Evolutionary conservation across 1,140 invertebrate genomes (phyloP).

Genomic region (Drosophila parabipectinata): DNA sequence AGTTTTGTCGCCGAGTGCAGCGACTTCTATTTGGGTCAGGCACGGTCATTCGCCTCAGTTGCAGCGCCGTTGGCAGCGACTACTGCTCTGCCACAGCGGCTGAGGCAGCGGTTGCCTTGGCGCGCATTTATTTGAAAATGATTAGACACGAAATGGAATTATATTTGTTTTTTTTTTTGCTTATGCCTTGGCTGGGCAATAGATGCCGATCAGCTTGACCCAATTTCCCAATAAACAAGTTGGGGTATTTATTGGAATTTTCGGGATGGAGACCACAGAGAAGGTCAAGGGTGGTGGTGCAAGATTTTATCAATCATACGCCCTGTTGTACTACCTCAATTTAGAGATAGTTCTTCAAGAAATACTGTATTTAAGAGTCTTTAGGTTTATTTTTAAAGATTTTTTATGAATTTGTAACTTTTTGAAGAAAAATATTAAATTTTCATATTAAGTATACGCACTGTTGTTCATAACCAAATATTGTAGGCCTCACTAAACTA

Average conservation of each 20-base stretch:
- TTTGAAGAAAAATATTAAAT: not conserved
- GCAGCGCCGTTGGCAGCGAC: conserved; percentile 7
- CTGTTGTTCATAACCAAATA: too few relatives aligned
- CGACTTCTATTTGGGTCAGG: conserved; percentile 85
- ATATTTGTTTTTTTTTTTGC: conserved; percentile 10
- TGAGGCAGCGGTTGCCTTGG: conserved; percentile 62
- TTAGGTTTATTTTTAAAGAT: not conserved
- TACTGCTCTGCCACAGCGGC: not conserved
- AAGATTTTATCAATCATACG: not conserved
- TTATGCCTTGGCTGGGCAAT: conserved; percentile 13
- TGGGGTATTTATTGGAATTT: not conserved
- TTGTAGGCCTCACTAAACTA: too few relatives aligned
- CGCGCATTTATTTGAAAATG: conserved; percentile 74
- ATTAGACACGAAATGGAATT: conserved; percentile 60
- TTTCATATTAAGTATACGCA: too few relatives aligned
- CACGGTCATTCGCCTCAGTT: conserved; percentile 84
- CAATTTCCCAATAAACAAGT: conserved; percentile 18
- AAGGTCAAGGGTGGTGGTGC: conserved; percentile 21
- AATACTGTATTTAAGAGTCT: too few relatives aligned
- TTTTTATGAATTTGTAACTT: too few relatives aligned
- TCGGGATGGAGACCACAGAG: too few relatives aligned
- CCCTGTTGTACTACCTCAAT: not conserved
- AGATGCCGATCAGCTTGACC: conserved; percentile 41
- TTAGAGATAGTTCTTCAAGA: too few relatives aligned
- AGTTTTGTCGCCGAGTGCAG: conserved; percentile 82